Conservation (phyloP, 2,888 invertebrate genomes). For the Lasioglossum vierecki region DNA sequence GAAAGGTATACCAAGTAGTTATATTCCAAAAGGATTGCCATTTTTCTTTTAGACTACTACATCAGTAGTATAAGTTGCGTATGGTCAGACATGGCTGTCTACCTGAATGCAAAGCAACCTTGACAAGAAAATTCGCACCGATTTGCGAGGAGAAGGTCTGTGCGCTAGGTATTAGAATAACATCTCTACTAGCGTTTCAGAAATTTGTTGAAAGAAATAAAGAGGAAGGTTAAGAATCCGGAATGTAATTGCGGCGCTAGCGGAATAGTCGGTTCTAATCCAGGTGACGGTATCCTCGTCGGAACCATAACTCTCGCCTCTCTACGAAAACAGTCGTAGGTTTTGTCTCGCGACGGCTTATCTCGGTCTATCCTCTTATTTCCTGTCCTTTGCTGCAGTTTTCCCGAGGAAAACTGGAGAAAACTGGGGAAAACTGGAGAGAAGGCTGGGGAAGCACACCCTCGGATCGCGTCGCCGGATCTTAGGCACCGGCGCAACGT, state of each 20-base stretch:
- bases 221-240: neutral
- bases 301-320: slow-evolving; percentile 58
- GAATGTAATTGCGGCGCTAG: slow-evolving; percentile 37
- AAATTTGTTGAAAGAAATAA: neutral
- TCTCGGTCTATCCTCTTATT: slow-evolving; percentile 38
- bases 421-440: neutral
- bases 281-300: slow-evolving; percentile 19
- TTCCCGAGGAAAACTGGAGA: slow-evolving; percentile 26
- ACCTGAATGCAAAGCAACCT: neutral
- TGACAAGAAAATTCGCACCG: too few species aligned
- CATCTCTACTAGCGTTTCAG: neutral
- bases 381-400: slow-evolving; percentile 25
- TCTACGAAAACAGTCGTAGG: slow-evolving; percentile 44
- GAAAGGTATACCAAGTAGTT: too few species aligned
- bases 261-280: slow-evolving; percentile 48
- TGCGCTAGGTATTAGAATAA: neutral
- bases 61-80: neutral
- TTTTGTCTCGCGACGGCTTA: slow-evolving; percentile 55
- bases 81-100: neutral
- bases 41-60: neutral
- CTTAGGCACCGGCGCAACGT: slow-evolving; percentile 30
- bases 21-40: too few species aligned
- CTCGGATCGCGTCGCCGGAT: slow-evolving; percentile 38
- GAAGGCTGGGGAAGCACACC: slow-evolving; percentile 5
- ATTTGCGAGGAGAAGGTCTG: too few species aligned